A percentile compares a stretch with the other conserved stretches of the same genome.
These are phyloP conservation scores for Protophormia terraenovae DNA, from an alignment of 2,888 invertebrate species.

Conservation along the genomic window DNA sequence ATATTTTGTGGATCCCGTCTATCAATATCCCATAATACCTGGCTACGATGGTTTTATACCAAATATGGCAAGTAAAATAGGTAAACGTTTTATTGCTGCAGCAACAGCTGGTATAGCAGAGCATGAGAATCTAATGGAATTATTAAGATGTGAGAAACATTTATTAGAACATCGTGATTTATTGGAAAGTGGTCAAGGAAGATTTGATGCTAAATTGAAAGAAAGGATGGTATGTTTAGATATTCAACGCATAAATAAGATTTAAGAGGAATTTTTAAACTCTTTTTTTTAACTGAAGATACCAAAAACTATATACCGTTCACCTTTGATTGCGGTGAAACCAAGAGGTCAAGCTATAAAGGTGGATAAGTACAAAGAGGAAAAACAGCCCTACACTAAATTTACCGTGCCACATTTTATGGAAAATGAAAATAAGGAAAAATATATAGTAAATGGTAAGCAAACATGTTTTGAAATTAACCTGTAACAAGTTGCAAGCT, in stretches of 20 bases:
- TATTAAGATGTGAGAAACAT: slow-evolving; percentile 82
- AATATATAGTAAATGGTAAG: slow-evolving; percentile 77
- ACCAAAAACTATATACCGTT: slow-evolving; percentile 86
- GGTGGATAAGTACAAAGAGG: slow-evolving; percentile 83
- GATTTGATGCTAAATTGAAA: slow-evolving; percentile 75
- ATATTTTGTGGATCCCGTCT: slow-evolving; percentile 86
- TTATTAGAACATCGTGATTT: slow-evolving; percentile 75
- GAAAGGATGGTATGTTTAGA: slow-evolving; percentile 74
- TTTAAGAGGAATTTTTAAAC: neutral
- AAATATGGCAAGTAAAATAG: slow-evolving; percentile 85
- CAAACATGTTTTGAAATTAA: too few relatives aligned
- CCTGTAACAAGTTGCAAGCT: too few relatives aligned
- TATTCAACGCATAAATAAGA: too few relatives aligned
- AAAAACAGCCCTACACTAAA: slow-evolving; percentile 75
- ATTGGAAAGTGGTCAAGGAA: slow-evolving; percentile 74
- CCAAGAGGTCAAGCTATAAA: slow-evolving; percentile 87
- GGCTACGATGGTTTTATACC: slow-evolving; percentile 88
- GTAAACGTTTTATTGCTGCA: slow-evolving; percentile 87
- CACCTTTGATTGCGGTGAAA: slow-evolving; percentile 86
- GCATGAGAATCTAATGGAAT: slow-evolving; percentile 85
- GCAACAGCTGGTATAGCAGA: slow-evolving; percentile 88
- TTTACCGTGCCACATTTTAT: slow-evolving; percentile 79
- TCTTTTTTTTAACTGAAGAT: slow-evolving; percentile 83
- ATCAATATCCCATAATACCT: slow-evolving; percentile 88
- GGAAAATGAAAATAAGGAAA: slow-evolving; percentile 76